Base-by-base conservation (phyloP, 2,113 vertebrate species). In the Scomber colias region DNA sequence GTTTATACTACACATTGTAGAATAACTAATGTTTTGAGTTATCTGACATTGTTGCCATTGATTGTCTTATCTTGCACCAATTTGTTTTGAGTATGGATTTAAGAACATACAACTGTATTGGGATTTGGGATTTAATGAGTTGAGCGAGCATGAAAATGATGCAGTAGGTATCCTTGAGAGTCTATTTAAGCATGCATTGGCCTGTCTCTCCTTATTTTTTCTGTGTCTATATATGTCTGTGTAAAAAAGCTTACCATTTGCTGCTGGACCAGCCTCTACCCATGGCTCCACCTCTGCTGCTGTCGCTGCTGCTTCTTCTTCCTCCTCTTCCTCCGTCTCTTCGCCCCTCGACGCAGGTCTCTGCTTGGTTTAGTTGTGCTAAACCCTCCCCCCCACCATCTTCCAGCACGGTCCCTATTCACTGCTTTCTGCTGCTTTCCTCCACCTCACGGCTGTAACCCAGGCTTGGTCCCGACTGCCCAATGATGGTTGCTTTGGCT, bases 281-380 rank as follows among this genome's bases (percentile, higher is more conserved):
- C 90, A 90, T 91, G 92, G 89, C 91, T 91, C 91, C 60, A 81
- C 91, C 75, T 82, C 93, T 87, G 86, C 86, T 63, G 90, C 90
- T 90, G 91, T 79, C 11, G 91, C 84, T 74, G 90, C 89, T 5
- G 84, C 88, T 87, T 75, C 91, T 68, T 91, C 90, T 78, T 89
- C 90, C 65, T 90, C 90, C 72, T 92, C 90, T 70, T 92, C 94
- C 75, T 92, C 92, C 87, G 90, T 92, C 90, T 92, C 92, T 81
- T 92, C 92, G 81, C 90, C 93, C 90, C 91, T 90, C 83, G 75
- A 94, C 27, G 86, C 92, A 94, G 92, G 92, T 93, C 90, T 94
- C 75, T 90, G 86, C 90, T 93, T 83, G 86, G 89, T 94, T 93
- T 91, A 91, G 91, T 93, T 92, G 73, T 45, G 86, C 90, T 89